Base-by-base conservation (phyloP, 2,113 vertebrate species). In the Campylomormyrus tamandua region DNA sequence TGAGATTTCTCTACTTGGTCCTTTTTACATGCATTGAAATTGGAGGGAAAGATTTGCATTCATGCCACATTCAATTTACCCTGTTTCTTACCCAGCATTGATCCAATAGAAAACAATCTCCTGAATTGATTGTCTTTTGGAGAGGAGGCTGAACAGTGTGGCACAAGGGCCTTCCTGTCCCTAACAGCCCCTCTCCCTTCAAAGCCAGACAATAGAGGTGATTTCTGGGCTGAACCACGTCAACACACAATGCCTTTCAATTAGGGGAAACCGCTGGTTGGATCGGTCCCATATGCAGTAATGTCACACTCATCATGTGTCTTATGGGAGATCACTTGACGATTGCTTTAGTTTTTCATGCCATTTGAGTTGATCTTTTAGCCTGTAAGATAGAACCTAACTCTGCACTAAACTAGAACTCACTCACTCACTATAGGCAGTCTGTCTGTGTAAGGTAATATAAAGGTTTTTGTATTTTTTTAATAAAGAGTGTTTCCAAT, bases 51-150 rank as follows among this genome's bases (percentile, higher is more conserved):
- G 70, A 19, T 49, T 24, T 77, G n/a, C 46, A 48, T 27, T 21
- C 19, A 2, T 66, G 27, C 70, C 17, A 27, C 62, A 49, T 80
- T 80, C 66, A 77, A n/a, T 52, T 52, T 74, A 35, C 70, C 13
- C 42, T 19, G 24, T 50, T 66, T 24, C 62, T 88, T 49, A 31
- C 5, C 56, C 6, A 48, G 27, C 62, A 70, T 66, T 88, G 56
- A 89, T 50, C 9, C 11, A 45, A 13, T 87, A 53, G 49, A 87
- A 84, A 87, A 27, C 48, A 87, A 52, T 52, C 84, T 50, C 49
- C 84, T 50, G 46, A 53, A 89, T 24, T 48, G 88, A 49, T 89
- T 77, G 88, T 77, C 49, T 87, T 88, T 74, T 5, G 58, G 88
- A 77, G 27, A 77, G 24, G 66, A 58, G 85, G 48, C n/a, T 53